Conservation (phyloP, 2,888 invertebrate genomes). For the Capitulum mitella region DNA sequence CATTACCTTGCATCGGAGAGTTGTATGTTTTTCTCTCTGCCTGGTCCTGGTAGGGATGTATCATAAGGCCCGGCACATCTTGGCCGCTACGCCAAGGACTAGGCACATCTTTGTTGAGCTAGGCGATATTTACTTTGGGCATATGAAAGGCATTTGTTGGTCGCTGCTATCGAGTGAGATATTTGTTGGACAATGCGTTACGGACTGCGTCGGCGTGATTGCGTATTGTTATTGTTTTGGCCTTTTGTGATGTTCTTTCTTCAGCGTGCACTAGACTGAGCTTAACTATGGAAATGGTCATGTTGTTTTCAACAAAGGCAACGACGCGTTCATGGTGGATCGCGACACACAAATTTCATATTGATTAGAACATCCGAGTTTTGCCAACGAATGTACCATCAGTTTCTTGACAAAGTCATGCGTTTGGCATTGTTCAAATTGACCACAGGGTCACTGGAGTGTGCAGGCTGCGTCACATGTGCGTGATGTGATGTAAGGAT, state of each 20-base stretch:
- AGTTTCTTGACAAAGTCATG: no score
- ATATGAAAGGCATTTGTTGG: neutral
- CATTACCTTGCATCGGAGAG: neutral
- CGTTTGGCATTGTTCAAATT: no score
- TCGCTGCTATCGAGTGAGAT: neutral
- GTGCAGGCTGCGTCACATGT: neutral
- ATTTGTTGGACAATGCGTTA: no score
- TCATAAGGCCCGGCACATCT: no score
- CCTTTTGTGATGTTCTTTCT: constrained; percentile 21
- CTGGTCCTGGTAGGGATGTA: no score
- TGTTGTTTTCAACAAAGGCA: neutral
- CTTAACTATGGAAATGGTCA: neutral
- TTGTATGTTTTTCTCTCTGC: neutral
- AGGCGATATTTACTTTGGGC: constrained; percentile 18
- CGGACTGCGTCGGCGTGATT: neutral
- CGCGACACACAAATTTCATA: no score
- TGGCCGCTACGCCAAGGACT: no score
- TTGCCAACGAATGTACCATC: no score
- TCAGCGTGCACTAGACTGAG: neutral
- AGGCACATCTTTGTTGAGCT: neutral
- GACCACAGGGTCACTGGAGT: neutral
- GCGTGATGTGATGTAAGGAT: neutral
- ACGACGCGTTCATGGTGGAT: neutral
- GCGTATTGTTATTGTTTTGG: neutral
- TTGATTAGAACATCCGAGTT: no score